Evolutionary conservation across 2,113 vertebrate genomes (phyloP).

Genomic region (Oxyura jamaicensis): DNA sequence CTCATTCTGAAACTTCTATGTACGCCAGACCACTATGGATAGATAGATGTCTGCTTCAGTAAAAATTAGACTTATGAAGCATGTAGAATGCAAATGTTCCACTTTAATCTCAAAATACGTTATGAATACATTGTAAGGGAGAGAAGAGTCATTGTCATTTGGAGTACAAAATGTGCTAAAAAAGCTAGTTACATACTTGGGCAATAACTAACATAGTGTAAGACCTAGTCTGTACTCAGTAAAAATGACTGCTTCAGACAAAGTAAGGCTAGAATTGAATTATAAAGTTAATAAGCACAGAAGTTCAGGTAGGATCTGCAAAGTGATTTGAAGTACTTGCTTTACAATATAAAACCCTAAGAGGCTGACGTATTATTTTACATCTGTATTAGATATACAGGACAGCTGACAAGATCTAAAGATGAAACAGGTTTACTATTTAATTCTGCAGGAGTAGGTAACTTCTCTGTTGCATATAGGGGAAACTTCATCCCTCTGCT

Average conservation of each 20-base stretch:
- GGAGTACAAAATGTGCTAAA: background rate
- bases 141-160: background rate
- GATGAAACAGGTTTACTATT: background rate
- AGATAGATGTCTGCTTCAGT: background rate
- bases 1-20: background rate
- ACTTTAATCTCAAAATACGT: background rate
- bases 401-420: background rate
- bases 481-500: background rate
- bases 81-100: background rate
- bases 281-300: background rate
- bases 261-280: background rate
- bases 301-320: background rate
- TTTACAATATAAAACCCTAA: background rate
- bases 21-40: background rate
- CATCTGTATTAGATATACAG: background rate
- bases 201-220: background rate
- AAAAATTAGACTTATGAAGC: background rate
- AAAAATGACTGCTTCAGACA: background rate
- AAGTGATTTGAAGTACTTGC: background rate
- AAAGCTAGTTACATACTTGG: background rate
- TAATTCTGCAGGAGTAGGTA: background rate
- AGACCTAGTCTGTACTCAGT: background rate
- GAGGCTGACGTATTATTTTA: background rate
- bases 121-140: background rate
- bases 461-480: background rate